Evolutionary conservation across 1,140 invertebrate species (phyloP), one percentile per base, ranked within the genome.

Genomic region (Cryptotermes secundus): DNA sequence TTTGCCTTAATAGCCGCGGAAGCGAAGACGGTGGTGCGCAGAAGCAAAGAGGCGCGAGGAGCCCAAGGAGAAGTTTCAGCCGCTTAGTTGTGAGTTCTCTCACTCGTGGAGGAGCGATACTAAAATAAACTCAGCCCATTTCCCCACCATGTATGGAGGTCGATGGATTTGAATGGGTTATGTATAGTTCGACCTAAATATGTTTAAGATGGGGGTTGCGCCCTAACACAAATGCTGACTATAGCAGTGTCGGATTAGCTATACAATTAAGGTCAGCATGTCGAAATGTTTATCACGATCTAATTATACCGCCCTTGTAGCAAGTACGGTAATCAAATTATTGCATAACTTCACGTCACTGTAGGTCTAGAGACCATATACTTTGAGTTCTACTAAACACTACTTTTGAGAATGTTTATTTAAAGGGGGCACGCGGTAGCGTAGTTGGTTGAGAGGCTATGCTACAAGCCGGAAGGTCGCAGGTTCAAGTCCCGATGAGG

Each of bases 41-140:
- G 2, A 19, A 35, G 22, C 36, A 19, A 26, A 45, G 42, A 24
- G 22, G 22, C 14, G 81, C 34, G 81, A 36, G 3, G 81, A 31
- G 1, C 24, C 14, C 22, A 7, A 36, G 22, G 38, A 80, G 45
- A 38, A 38, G 38, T 38, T 38, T 38, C 59, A 65, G 59, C 24
- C n/a, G 59, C n/a, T 65, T 12, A 31, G 24, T 65, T 31, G 6
- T 31, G 2, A 2, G n/a, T 65, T 65, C 59, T 9, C 59, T 65
- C 59, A 65, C 59, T 65, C 24, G 12, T 31, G 59, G 59, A n/a
- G 59, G 59, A 26, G 59, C 26, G 59, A 26, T 65, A 12, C 59
- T 65, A n/a, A 65, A 65, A n/a, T 65, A 65, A 65, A 65, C 59
- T 65, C 59, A 65, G 59, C 59, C 59, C 59, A 65, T 65, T 65